These are phyloP conservation scores for Harlomillsia oculata DNA, from an alignment of 1,140 invertebrate species.

Conservation along the genomic window DNA sequence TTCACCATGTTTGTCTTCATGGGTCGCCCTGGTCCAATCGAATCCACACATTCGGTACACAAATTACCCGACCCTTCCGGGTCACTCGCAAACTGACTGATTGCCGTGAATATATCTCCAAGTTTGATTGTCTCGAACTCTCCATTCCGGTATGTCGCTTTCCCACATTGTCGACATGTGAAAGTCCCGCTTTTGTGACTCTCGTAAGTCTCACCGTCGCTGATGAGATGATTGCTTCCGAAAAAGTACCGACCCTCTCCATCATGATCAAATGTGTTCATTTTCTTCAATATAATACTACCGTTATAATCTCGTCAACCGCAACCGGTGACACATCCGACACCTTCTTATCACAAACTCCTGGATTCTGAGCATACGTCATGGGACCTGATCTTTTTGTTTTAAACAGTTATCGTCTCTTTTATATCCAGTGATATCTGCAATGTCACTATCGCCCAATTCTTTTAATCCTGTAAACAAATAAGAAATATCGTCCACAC, in stretches of 20 bases:
- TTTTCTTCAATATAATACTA: slow-evolving; percentile 3
- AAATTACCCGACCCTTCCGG: background rate
- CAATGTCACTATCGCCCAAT: background rate
- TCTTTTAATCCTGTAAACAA: background rate
- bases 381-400: background rate
- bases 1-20: background rate
- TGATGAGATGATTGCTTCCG: background rate
- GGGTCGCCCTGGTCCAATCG: background rate
- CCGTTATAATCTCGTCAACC: background rate
- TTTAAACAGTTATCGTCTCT: background rate
- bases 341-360: background rate
- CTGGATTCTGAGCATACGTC: background rate
- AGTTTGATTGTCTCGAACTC: slow-evolving; percentile 32
- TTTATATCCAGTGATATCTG: background rate
- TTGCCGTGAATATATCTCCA: slow-evolving; percentile 30
- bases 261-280: slow-evolving; percentile 23
- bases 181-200: slow-evolving; percentile 5
- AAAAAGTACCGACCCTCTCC: slow-evolving; percentile 10
- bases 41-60: background rate
- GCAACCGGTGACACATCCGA: background rate
- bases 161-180: slow-evolving; percentile 21
- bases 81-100: slow-evolving; percentile 17
- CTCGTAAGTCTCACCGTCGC: background rate
- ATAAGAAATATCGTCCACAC: too few species aligned
- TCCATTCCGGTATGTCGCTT: slow-evolving; percentile 23